Evolutionary conservation across 2,113 vertebrate genomes (phyloP).

Genomic region (Monopterus albus): DNA sequence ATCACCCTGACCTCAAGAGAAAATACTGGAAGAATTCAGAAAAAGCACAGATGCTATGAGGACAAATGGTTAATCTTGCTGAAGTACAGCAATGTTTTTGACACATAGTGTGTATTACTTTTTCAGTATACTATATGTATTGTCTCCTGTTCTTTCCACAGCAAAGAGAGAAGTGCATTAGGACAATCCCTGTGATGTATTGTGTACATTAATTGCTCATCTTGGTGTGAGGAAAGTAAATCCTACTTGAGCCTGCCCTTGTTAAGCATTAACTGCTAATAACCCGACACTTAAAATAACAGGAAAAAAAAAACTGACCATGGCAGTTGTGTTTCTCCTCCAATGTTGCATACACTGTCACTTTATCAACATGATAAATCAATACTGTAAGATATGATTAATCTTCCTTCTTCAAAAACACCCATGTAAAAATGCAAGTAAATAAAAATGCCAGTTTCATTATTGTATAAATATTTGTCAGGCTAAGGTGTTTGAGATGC

Average conservation of each 20-base stretch:
- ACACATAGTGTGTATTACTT: constrained; percentile 34
- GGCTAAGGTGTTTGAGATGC: neutral
- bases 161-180: constrained; percentile 17
- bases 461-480: constrained; percentile 12
- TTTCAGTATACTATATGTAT: constrained; percentile 23
- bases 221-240: constrained; percentile 19
- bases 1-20: constrained; percentile 62
- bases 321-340: neutral
- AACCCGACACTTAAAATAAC: constrained; percentile 7
- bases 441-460: constrained; percentile 28
- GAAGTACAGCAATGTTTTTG: constrained; percentile 32
- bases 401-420: constrained; percentile 4
- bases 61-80: constrained; percentile 45
- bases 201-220: constrained; percentile 39
- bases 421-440: neutral
- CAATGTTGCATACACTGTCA: constrained; percentile 12
- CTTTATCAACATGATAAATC: constrained; percentile 32
- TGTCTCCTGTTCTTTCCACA: constrained; percentile 7
- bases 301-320: constrained; percentile 12
- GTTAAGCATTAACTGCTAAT: constrained; percentile 32
- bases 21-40: constrained; percentile 34
- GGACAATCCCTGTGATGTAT: constrained; percentile 3
- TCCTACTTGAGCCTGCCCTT: constrained; percentile 28
- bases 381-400: constrained; percentile 10
- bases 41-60: constrained; percentile 4